These are phyloP conservation scores for Eustalomyia histrio DNA, from an alignment of 2,888 invertebrate genomes.

Conservation along the genomic window DNA sequence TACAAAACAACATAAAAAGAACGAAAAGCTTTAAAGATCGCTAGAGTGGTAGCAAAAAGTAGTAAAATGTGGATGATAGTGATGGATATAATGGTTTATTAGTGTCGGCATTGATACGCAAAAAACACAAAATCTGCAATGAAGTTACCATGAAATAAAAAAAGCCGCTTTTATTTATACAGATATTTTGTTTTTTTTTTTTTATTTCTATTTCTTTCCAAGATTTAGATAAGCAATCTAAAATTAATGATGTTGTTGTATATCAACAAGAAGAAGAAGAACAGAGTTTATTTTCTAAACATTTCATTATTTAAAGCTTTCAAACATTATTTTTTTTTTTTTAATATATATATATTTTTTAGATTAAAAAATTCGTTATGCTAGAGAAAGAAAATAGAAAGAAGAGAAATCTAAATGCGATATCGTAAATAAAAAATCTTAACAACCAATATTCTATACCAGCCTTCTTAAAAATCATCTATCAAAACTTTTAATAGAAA, in stretches of 20 bases:
- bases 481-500: slow-evolving; percentile 10
- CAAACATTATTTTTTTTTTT: no score
- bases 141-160: slow-evolving; percentile 31
- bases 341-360: slow-evolving; percentile 38
- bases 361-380: slow-evolving; percentile 61
- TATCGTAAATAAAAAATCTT: slow-evolving; percentile 14
- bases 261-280: slow-evolving; percentile 20
- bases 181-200: slow-evolving; percentile 39
- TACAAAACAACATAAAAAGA: background rate
- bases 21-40: background rate
- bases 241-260: slow-evolving; percentile 68
- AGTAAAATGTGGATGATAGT: slow-evolving; percentile 49
- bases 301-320: slow-evolving; percentile 54
- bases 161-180: slow-evolving; percentile 48
- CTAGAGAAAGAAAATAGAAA: slow-evolving; percentile 41
- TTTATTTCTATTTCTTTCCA: slow-evolving; percentile 9
- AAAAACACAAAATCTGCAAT: slow-evolving; percentile 38
- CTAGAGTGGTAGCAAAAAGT: background rate
- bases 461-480: background rate
- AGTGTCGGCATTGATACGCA: slow-evolving; percentile 67
- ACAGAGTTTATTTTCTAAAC: slow-evolving; percentile 47
- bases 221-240: slow-evolving; percentile 67
- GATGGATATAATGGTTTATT: slow-evolving; percentile 65
- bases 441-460: background rate
- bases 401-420: slow-evolving; percentile 51